These are phyloP conservation scores for Drosophila serrata DNA, from an alignment of 1,140 invertebrate genomes.

Conservation along the genomic window DNA sequence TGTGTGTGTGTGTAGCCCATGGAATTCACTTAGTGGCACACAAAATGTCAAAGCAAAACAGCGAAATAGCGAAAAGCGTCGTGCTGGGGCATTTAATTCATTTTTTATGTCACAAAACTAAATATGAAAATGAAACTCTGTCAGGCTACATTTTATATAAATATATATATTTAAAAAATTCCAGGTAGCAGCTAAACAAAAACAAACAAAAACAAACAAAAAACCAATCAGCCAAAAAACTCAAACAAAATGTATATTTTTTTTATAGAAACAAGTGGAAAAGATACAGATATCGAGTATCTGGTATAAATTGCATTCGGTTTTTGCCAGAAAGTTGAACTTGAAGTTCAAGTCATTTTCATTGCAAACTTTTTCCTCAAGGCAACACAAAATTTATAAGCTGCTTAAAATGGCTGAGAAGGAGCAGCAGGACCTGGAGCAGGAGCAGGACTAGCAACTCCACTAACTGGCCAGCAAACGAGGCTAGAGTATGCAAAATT, in stretches of 20 bases:
- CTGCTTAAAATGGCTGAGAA: constrained; percentile 18
- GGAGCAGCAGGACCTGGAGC: not conserved
- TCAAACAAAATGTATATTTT: not conserved
- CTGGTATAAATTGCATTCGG: constrained; percentile 3
- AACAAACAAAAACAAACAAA: not conserved
- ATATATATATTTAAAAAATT: not conserved
- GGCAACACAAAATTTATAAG: constrained; percentile 4
- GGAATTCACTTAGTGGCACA: constrained; percentile 13
- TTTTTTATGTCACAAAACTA: not conserved
- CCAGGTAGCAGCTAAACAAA: not conserved
- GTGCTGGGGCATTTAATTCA: constrained; percentile 10
- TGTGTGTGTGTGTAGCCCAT: not conserved
- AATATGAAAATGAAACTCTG: constrained; percentile 4
- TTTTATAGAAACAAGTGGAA: not conserved
- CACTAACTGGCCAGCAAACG: not conserved
- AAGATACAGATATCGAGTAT: constrained; percentile 3
- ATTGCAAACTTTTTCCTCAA: not conserved
- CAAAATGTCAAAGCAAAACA: constrained; percentile 10
- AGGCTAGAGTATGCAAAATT: constrained; percentile 1
- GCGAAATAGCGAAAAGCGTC: not conserved
- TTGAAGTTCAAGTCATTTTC: constrained; percentile 9
- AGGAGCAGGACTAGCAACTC: not conserved
- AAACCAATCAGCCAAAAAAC: not conserved
- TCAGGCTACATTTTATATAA: not conserved
- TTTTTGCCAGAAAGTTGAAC: constrained; percentile 4